A percentile compares a stretch with the other conserved stretches of the same genome.
phyloP scores from a whole-genome alignment of 2,113 vertebrate species.

The Cricetomys ansorgei region DNA sequence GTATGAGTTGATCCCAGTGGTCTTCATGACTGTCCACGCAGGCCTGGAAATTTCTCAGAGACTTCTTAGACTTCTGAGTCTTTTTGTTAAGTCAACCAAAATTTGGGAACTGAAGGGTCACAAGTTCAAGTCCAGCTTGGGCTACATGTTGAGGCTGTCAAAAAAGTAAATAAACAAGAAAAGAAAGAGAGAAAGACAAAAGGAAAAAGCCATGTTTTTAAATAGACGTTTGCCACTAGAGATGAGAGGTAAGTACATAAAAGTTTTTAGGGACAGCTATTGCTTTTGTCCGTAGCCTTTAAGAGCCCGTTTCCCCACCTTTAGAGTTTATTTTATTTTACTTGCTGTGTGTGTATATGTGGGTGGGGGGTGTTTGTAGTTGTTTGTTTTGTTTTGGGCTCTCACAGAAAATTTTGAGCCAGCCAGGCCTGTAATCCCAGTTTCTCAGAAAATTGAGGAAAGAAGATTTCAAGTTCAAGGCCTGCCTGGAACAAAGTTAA shows the following conservation, averaged over 20 bases:
- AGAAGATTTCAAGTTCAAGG: neutral
- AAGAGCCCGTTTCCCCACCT: neutral
- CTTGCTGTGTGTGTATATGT: neutral
- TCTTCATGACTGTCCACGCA: neutral
- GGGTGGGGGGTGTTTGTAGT: neutral
- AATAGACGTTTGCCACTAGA: neutral
- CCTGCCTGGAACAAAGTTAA: neutral
- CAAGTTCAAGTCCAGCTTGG: neutral
- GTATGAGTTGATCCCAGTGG: neutral
- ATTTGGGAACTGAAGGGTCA: neutral
- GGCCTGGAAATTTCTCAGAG: conserved; percentile 1
- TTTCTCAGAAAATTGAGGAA: neutral
- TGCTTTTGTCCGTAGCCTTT: neutral
- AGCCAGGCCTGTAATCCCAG: neutral
- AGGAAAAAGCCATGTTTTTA: neutral
- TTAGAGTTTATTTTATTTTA: neutral
- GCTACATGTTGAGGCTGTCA: neutral
- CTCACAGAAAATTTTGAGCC: neutral
- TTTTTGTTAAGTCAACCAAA: conserved; percentile 47
- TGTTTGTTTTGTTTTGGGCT: neutral
- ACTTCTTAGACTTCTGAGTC: conserved; percentile 12
- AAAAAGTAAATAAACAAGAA: no score
- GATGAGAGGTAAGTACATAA: neutral
- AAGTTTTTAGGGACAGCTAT: neutral
- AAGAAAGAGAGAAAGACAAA: neutral